These are phyloP conservation scores for Caenorhabditis angaria DNA, from an alignment of 2,888 invertebrate genomes.

Conservation along the genomic window DNA sequence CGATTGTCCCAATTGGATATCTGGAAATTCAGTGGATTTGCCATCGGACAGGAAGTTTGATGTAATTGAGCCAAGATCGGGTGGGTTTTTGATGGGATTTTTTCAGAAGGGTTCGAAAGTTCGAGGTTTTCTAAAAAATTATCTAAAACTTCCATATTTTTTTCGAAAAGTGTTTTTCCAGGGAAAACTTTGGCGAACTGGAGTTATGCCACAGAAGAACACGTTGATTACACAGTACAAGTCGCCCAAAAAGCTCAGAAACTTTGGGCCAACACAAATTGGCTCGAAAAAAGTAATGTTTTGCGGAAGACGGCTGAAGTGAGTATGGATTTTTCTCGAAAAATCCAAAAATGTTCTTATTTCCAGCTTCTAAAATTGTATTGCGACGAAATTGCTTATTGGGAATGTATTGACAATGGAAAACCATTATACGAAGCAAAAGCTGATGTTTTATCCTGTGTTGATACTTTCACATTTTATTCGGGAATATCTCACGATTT, in stretches of 20 bases:
- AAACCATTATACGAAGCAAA: constrained; percentile 77
- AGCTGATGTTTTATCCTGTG: constrained; percentile 76
- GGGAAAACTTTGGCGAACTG: constrained; percentile 28
- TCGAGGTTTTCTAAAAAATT: not conserved
- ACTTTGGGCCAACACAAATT: constrained; percentile 38
- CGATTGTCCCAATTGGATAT: constrained; percentile 54
- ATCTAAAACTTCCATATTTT: not conserved
- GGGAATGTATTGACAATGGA: constrained; percentile 76
- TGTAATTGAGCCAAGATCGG: constrained; percentile 64
- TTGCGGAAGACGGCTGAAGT: constrained; percentile 57
- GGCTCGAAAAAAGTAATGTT: constrained; percentile 60
- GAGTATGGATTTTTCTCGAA: not conserved
- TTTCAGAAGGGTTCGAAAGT: not conserved
- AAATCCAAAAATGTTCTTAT: not conserved
- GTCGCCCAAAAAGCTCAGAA: constrained; percentile 40
- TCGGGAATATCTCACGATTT: constrained; percentile 72
- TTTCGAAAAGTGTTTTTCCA: not conserved
- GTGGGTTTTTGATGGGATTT: constrained; percentile 33
- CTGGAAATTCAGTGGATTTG: constrained; percentile 48
- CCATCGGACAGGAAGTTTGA: constrained; percentile 45
- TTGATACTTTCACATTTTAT: constrained; percentile 76
- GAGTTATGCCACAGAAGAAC: constrained; percentile 31
- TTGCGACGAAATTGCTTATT: constrained; percentile 72
- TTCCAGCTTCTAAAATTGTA: constrained; percentile 69
- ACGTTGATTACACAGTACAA: constrained; percentile 39